Evolutionary conservation across 92 coral and sea anemone species (phyloP).

Genomic region (Scolanthus callimorphus): DNA sequence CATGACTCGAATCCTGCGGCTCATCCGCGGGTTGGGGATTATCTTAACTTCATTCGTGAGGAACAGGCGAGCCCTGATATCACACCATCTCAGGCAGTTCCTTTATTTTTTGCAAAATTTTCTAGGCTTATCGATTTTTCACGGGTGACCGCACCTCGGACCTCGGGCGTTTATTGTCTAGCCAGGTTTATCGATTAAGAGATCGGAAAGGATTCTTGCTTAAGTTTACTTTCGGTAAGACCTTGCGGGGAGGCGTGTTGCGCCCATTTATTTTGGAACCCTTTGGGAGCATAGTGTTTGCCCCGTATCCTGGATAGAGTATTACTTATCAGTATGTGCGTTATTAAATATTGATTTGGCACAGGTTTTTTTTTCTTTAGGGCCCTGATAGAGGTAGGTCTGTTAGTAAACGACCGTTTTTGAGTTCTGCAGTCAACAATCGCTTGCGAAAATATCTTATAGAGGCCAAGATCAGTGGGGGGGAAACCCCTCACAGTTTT

Average conservation of each 20-base stretch:
- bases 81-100: constrained; percentile 24
- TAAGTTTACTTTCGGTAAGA: constrained; percentile 15
- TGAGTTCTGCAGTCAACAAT: constrained; percentile 7
- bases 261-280: constrained; percentile 14
- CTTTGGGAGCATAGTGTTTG: constrained; percentile 11
- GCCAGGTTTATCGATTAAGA: constrained; percentile 18
- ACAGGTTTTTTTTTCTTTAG: constrained; percentile 20
- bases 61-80: constrained; percentile 33
- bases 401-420: constrained; percentile 6
- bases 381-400: neutral
- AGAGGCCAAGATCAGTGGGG: neutral
- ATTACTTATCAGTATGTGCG: constrained; percentile 21
- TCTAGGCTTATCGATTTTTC: constrained; percentile 6
- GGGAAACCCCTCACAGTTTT: too few species aligned
- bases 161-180: constrained; percentile 16
- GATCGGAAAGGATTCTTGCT: constrained; percentile 7
- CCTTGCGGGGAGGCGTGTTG: constrained; percentile 5
- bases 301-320: constrained; percentile 44
- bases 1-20: too few species aligned
- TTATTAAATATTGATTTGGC: constrained; percentile 16
- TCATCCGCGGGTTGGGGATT: constrained; percentile 10
- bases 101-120: constrained; percentile 29
- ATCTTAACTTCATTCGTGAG: constrained; percentile 14
- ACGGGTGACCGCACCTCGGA: constrained; percentile 28
- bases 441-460: neutral